Conservation (phyloP, 2,797 vertebrate species). For the Melanotaenia nigrans region DNA sequence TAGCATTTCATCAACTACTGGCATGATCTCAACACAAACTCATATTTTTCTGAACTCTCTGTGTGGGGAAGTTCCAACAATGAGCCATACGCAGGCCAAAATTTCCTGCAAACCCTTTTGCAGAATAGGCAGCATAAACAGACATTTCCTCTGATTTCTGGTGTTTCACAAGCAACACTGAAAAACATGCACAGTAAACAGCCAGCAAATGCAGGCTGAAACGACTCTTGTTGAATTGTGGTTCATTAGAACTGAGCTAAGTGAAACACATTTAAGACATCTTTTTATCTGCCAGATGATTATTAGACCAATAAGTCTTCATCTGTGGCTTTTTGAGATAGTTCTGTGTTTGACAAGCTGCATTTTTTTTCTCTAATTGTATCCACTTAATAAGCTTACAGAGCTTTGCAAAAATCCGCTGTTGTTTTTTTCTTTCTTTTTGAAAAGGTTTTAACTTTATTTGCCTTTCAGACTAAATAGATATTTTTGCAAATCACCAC, state of each 20-base stretch:
- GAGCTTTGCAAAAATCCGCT: constrained; percentile 19
- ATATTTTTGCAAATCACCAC: constrained; percentile 47
- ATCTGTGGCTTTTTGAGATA: background rate
- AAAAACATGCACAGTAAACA: constrained; percentile 39
- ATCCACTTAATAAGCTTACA: background rate
- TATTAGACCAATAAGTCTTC: constrained; percentile 5
- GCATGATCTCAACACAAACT: constrained; percentile 58
- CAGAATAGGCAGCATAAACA: constrained; percentile 80
- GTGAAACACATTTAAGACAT: background rate
- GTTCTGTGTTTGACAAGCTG: background rate
- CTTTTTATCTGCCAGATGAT: background rate
- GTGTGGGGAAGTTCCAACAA: constrained; percentile 72
- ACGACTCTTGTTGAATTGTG: background rate
- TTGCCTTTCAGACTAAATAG: constrained; percentile 16
- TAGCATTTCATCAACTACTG: constrained; percentile 52
- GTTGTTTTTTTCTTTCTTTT: background rate
- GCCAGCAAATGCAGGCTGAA: background rate
- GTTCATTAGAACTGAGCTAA: background rate
- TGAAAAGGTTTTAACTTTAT: constrained; percentile 3
- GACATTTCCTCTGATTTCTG: constrained; percentile 73
- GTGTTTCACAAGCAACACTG: constrained; percentile 23
- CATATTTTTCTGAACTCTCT: constrained; percentile 64
- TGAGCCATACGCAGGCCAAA: constrained; percentile 52
- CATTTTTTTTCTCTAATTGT: background rate
- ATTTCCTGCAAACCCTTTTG: constrained; percentile 62